Percentiles rank a stretch among this genome's conserved stretches.
Evolutionary conservation across 2,113 vertebrate species (phyloP).

Genomic region (Bambusicola thoracicus): DNA sequence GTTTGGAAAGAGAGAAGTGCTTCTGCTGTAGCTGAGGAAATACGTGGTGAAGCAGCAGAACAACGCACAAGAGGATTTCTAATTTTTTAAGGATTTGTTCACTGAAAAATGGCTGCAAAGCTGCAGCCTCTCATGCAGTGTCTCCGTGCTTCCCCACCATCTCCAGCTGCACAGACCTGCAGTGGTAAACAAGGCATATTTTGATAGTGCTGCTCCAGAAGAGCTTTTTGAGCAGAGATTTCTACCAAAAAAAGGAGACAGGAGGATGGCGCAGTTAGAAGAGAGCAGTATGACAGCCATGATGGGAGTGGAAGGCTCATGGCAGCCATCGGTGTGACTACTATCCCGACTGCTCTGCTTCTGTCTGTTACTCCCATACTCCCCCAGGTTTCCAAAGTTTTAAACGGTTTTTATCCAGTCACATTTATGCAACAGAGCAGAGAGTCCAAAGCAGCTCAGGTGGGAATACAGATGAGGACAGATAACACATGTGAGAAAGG

Average conservation of each 20-base stretch:
- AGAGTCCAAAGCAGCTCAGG: accelerated
- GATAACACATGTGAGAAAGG: neutral
- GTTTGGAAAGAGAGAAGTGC: neutral
- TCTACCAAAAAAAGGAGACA: neutral
- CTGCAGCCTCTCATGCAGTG: accelerated
- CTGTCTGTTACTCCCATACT: neutral
- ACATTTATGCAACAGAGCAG: neutral
- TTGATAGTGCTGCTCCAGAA: accelerated
- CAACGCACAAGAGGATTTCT: neutral
- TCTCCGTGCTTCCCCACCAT: neutral
- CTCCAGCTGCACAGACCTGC: neutral
- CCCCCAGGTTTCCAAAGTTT: neutral
- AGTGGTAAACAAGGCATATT: accelerated
- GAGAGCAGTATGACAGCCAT: neutral
- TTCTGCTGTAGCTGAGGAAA: neutral
- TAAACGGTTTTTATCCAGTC: neutral
- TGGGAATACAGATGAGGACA: neutral
- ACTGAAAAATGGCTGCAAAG: neutral
- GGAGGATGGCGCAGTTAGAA: accelerated
- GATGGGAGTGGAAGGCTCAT: neutral
- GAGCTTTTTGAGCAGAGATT: neutral
- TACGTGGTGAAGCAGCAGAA: neutral
- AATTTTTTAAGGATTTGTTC: neutral
- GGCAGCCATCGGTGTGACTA: neutral
- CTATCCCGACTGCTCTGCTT: neutral